These are phyloP conservation scores for Helicolenus hilgendorfi DNA, from an alignment of 2,797 vertebrate genomes.

Conservation along the genomic window DNA sequence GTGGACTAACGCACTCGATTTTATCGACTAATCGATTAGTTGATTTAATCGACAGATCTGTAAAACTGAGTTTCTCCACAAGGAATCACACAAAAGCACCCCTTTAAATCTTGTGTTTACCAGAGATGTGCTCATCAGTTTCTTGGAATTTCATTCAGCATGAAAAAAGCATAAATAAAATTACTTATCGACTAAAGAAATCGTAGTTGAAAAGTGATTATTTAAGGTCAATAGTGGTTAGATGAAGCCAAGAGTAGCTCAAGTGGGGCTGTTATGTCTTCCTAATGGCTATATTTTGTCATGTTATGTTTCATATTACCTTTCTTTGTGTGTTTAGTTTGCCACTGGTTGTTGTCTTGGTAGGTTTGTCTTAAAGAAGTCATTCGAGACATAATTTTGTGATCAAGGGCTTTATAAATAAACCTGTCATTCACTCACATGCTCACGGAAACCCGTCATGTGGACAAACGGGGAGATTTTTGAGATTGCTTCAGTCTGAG, in stretches of 20 bases:
- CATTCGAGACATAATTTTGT: not conserved
- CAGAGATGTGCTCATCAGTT: not conserved
- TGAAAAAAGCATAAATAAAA: not conserved
- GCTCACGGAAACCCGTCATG: not conserved
- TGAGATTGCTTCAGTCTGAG: slow-evolving; percentile 49
- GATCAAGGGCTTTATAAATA: slow-evolving; percentile 34
- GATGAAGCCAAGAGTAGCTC: not conserved
- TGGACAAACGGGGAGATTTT: slow-evolving; percentile 43
- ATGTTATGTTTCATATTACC: not conserved
- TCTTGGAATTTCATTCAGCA: not conserved
- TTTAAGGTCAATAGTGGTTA: not conserved
- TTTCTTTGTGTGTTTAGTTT: not conserved
- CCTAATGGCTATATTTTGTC: not conserved
- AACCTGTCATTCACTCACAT: not conserved
- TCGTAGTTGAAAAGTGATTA: not conserved
- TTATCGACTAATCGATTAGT: not conserved
- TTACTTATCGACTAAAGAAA: not conserved
- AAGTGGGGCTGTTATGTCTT: not conserved
- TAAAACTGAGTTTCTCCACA: not conserved
- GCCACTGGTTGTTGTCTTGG: not conserved
- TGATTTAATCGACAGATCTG: not conserved
- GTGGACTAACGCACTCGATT: not conserved
- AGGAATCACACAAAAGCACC: not conserved
- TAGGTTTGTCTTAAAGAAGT: not conserved
- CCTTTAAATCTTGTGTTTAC: no score